Conservation (phyloP, 2,888 invertebrate species). For the Archips crataeganus region DNA sequence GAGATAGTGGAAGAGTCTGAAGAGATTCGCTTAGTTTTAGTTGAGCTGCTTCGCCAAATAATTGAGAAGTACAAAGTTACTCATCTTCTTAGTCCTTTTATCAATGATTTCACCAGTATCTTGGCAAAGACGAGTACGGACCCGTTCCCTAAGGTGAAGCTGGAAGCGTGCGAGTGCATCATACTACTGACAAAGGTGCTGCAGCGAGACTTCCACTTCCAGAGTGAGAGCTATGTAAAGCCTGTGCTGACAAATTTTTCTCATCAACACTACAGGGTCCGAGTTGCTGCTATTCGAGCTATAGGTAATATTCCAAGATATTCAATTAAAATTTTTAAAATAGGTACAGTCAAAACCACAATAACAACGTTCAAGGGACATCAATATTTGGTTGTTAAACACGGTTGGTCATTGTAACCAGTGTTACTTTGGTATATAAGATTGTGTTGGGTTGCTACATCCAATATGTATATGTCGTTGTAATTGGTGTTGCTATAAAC, state of each 20-base stretch:
- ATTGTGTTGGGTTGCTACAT: too few species aligned
- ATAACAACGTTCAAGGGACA: too few species aligned
- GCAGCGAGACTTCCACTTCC: constrained; percentile 90
- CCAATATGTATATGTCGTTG: too few species aligned
- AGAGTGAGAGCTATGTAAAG: constrained; percentile 90
- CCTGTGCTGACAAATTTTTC: constrained; percentile 90
- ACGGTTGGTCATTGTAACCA: too few species aligned
- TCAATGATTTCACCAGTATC: constrained; percentile 91
- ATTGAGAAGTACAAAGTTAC: constrained; percentile 87
- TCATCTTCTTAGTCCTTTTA: constrained; percentile 87
- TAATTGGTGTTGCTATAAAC: too few species aligned
- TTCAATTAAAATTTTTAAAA: too few species aligned
- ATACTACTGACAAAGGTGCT: constrained; percentile 87
- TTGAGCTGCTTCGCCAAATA: constrained; percentile 88
- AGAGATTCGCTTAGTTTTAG: constrained; percentile 91
- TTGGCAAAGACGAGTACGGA: constrained; percentile 90
- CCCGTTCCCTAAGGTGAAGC: constrained; percentile 92
- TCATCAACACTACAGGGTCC: constrained; percentile 94
- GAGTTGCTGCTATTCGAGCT: constrained; percentile 90
- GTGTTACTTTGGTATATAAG: too few species aligned
- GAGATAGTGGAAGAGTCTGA: constrained; percentile 90
- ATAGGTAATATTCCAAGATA: constrained; percentile 82
- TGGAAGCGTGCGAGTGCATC: constrained; percentile 91
- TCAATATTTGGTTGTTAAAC: too few species aligned
- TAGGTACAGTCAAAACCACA: too few species aligned